Evolutionary conservation across 2,113 vertebrate species (phyloP).

Genomic region (Petaurus breviceps): DNA sequence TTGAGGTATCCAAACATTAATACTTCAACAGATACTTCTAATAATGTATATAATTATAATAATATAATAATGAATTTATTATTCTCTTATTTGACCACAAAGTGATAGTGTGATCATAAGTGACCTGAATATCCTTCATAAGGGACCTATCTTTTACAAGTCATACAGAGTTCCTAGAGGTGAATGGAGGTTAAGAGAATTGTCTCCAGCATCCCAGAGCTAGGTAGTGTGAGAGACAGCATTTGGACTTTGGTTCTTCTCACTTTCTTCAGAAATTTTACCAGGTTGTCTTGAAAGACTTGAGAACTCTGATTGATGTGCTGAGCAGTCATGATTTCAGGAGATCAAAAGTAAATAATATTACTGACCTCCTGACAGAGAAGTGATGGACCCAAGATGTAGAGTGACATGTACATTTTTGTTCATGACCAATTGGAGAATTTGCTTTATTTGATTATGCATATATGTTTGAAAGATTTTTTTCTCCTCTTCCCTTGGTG

Average conservation of each 20-base stretch:
- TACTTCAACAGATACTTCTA: slow-evolving; percentile 1
- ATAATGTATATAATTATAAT: too few species aligned
- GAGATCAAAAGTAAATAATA: not conserved
- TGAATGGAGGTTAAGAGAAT: too few species aligned
- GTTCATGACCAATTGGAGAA: not conserved
- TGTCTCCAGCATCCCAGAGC: too few species aligned
- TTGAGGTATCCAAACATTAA: not conserved
- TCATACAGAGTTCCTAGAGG: too few species aligned
- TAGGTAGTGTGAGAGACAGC: too few species aligned
- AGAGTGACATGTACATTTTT: not conserved
- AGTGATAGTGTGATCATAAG: not conserved
- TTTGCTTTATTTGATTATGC: not conserved
- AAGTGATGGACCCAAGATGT: not conserved
- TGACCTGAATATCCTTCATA: not conserved
- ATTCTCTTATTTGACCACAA: not conserved
- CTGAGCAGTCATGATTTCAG: not conserved
- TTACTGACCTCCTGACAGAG: not conserved
- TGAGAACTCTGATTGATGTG: not conserved
- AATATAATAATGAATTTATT: not conserved
- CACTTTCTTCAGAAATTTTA: not conserved
- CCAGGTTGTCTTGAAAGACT: not conserved
- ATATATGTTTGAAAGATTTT: not conserved
- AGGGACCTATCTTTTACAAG: not conserved
- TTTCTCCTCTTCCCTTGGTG: not conserved
- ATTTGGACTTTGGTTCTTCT: too few species aligned